Evolutionary conservation across 2,888 invertebrate species (phyloP), one percentile per base, ranked within the genome.

Genomic region (Hedya salicella): DNA sequence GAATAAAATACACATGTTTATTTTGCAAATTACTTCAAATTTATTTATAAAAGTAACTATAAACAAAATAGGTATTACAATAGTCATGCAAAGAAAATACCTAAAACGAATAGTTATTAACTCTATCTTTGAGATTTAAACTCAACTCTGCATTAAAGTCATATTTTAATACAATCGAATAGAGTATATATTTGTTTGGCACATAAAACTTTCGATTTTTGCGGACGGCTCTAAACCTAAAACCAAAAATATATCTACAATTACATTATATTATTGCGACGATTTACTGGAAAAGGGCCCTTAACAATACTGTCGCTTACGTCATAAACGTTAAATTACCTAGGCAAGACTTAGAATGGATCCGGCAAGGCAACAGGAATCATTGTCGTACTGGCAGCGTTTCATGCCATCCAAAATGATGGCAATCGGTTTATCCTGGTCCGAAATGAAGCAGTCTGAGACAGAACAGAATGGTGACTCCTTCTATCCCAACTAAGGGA

Each of bases 11-110:
- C 46, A 66, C 63, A 46, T 48, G 68, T 44, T 32, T 49, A 67
- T 68, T 75, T 80, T 77, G 82, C 81, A 86, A 87, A 82, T 85
- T 80, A 87, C 79, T 82, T 86, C 78, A 82, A 78, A 81, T 85
- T 85, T 86, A 85, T 85, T 87, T 87, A 86, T 85, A 88, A 88
- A 88, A 88, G 78, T 87, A 88, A 87, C 82, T 78, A 69, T 79
- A 79, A 85, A 83, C 68, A 66, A 73, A 71, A 68, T 21, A 83
- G 83, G 82, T 78, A 75, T 78, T 78, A 77, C 81, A 76, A 78
- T 71, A 79, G 73, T 56, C 70, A 80, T 78, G 86, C 85, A 73
- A 85, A 76, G 65, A 72, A 75, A 71, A 73, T 72, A 75, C 70
- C 71, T 77, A 77, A 67, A 25, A 32, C 59, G 9, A 52, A 71